Evolutionary conservation across 2,113 vertebrate species (phyloP).

Genomic region (Percina caprodes): DNA sequence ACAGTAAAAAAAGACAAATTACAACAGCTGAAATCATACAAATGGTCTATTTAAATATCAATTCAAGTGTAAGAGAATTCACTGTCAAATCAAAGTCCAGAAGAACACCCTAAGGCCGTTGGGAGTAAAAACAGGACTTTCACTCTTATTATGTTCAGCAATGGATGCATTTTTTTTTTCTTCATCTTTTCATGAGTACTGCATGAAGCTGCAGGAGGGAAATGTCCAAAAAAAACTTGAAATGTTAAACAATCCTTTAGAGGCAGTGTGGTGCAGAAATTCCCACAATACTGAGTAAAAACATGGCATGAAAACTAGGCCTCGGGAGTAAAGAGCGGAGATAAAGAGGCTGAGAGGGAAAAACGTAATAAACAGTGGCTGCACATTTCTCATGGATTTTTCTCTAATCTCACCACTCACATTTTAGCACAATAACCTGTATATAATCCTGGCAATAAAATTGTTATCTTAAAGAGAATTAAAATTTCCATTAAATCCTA

Average conservation of each 20-base stretch:
- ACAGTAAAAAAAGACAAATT: constrained; percentile 74
- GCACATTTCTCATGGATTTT: constrained; percentile 2
- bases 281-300: constrained; percentile 51
- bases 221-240: constrained; percentile 18
- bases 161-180: constrained; percentile 32
- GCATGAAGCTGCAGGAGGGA: constrained; percentile 18
- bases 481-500: constrained; percentile 21
- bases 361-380: constrained; percentile 16
- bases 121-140: constrained; percentile 56
- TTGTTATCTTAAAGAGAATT: background rate
- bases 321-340: constrained; percentile 22
- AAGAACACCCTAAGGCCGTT: constrained; percentile 71
- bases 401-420: constrained; percentile 8
- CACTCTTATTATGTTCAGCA: constrained; percentile 40
- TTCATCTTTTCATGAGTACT: constrained; percentile 18
- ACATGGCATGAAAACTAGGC: constrained; percentile 47
- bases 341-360: constrained; percentile 6
- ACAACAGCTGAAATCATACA: constrained; percentile 75
- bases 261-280: constrained; percentile 63
- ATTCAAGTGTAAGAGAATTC: constrained; percentile 75
- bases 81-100: constrained; percentile 65
- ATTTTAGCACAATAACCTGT: constrained; percentile 2
- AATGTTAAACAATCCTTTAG: constrained; percentile 46
- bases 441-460: constrained; percentile 7
- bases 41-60: constrained; percentile 77